Evolutionary conservation across 2,797 vertebrate species (phyloP).

Genomic region (Lemur catta): DNA sequence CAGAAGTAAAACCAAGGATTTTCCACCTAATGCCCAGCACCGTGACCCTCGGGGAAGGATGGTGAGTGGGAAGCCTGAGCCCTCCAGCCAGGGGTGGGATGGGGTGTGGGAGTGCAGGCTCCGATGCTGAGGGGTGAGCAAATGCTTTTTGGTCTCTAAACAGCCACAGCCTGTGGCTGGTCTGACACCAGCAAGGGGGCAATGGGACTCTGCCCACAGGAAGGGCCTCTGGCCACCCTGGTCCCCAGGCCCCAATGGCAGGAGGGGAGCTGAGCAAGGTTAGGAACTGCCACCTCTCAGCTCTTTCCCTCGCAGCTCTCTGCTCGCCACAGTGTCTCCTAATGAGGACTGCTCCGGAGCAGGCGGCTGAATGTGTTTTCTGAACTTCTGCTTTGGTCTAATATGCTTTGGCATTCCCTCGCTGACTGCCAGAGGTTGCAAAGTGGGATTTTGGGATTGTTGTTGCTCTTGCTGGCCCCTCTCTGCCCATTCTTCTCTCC

Average conservation of each 20-base stretch:
- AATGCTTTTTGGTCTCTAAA: not conserved
- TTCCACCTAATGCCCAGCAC: not conserved
- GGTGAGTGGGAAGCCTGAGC: no score
- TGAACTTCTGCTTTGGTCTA: conserved; percentile 79
- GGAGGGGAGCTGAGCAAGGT: conserved; percentile 45
- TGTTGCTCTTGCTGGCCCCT: conserved; percentile 43
- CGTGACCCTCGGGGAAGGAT: not conserved
- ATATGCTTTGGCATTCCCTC: conserved; percentile 79
- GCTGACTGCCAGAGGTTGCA: conserved; percentile 77
- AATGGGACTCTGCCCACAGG: conserved; percentile 11
- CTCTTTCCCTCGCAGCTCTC: conserved; percentile 45
- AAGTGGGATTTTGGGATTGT: conserved; percentile 41
- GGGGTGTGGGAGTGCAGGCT: not conserved
- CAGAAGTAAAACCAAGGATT: not conserved
- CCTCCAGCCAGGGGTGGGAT: no score
- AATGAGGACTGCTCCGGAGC: conserved; percentile 73
- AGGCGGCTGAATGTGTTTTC: conserved; percentile 69
- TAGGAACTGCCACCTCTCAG: conserved; percentile 67
- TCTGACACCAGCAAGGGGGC: not conserved
- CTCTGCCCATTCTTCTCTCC: conserved; percentile 34
- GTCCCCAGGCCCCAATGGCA: conserved; percentile 28
- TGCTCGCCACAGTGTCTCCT: conserved; percentile 71
- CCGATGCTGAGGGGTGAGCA: not conserved
- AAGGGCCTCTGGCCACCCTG: conserved; percentile 52
- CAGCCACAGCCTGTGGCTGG: not conserved